phyloP scores from a whole-genome alignment of 30 jellyfish, hydroid and myxozoan species.

The Phacellophora camtschatica region DNA sequence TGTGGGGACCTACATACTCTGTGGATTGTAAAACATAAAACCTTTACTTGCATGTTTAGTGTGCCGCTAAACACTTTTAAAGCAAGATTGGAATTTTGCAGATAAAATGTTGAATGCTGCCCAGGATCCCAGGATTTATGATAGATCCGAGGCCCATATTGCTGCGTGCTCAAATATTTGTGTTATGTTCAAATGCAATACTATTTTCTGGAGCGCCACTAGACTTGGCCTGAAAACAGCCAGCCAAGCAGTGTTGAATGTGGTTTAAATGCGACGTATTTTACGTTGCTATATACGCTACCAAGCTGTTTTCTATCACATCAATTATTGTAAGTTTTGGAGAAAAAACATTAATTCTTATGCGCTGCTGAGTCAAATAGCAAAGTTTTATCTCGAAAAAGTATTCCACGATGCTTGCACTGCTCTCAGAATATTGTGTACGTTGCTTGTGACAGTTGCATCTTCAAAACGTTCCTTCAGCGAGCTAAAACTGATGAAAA shows the following conservation, averaged over 20 bases:
- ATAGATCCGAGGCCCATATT: too few species aligned
- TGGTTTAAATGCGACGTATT: conserved; percentile 30
- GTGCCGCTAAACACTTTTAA: too few species aligned
- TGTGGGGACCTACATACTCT: too few species aligned
- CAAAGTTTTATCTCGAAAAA: conserved; percentile 36
- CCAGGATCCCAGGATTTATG: too few species aligned
- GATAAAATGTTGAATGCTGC: too few species aligned
- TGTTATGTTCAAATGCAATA: too few species aligned
- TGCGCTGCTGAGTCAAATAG: conserved; percentile 11
- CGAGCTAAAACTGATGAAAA: conserved; percentile 12
- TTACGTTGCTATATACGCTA: conserved; percentile 8
- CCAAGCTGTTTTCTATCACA: not conserved
- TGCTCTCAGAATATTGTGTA: conserved; percentile 43
- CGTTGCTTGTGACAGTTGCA: conserved; percentile 67
- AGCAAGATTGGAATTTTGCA: too few species aligned
- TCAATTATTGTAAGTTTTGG: conserved; percentile 12
- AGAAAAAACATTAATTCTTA: conserved; percentile 32
- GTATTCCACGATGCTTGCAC: conserved; percentile 42
- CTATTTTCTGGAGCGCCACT: too few species aligned
- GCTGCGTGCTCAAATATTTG: too few species aligned
- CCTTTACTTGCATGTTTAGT: too few species aligned
- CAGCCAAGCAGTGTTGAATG: conserved; percentile 13
- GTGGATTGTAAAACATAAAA: too few species aligned
- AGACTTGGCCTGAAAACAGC: conserved; percentile 24
- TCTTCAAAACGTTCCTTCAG: conserved; percentile 59